Evolutionary conservation across 2,797 vertebrate genomes (phyloP), one percentile per base, ranked within the genome.

Genomic region (Darevskia mixta): DNA sequence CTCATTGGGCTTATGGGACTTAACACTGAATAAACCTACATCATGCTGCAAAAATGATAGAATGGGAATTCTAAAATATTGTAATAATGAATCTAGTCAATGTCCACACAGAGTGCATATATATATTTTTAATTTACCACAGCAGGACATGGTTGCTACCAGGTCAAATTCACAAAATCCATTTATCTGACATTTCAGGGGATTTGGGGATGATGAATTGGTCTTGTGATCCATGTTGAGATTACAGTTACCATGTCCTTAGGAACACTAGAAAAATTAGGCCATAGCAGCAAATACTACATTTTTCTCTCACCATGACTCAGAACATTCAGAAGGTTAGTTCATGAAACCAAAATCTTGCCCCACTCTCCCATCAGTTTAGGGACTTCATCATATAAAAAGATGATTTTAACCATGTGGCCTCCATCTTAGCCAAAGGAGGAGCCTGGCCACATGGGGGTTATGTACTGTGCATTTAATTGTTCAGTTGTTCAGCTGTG

Each of bases 11-110:
- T 43, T 38, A 17, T 67, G 25, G 15, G 20, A 67, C 35, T 43
- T 82, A 29, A 3, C 7, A 17, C 32, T 41, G 38, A 69, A 20
- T 69, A 25, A 67, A 69, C 17, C 13, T 82, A 20, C 27, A 29
- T 45, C 17, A 27, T 27, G 29, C 15, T 82, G 41, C 5, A 29
- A 69, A 45, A 82, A 82, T 45, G 27, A 29, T 17, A 82, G 38
- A 69, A 64, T 69, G 81, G 41, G 45, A 69, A 82, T 61, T 66
- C 35, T 67, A 38, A 82, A 82, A 61, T 82, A 41, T 82, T 45
- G 27, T 69, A 4, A 32, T 43, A 20, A 23, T 64, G 20, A 64
- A 64, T 23, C 61, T 64, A 64, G 73, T 27, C 3, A 69, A 20
- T 8, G 9, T 71, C 43, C 67, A 71, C 45, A 55, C 43, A 79